Percentiles rank a stretch among this genome's conserved stretches.
These are phyloP conservation scores for Megatriorchis doriae DNA, from an alignment of 2,113 vertebrate species.

Conservation along the genomic window DNA sequence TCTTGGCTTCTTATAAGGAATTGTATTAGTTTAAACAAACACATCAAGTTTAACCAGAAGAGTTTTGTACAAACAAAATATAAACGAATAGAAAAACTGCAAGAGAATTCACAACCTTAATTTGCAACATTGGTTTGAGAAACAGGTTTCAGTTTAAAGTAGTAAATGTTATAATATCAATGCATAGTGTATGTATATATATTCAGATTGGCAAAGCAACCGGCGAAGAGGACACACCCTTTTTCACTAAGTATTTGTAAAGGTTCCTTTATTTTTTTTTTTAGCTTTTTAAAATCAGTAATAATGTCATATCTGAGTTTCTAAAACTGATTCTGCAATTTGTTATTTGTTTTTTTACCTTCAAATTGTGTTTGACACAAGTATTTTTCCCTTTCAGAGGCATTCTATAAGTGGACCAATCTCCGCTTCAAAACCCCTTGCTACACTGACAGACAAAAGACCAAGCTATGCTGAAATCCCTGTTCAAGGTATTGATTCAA, in stretches of 20 bases:
- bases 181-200: too few species aligned
- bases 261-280: background rate
- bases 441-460: slow-evolving; percentile 87
- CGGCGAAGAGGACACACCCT: background rate
- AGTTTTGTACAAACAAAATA: background rate
- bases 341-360: background rate
- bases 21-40: background rate
- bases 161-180: background rate
- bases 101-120: background rate
- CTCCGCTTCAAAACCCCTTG: slow-evolving; percentile 83
- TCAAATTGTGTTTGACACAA: background rate
- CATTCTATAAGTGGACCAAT: slow-evolving; percentile 89
- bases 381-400: slow-evolving; percentile 78
- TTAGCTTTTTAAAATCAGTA: background rate
- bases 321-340: background rate
- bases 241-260: background rate
- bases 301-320: background rate
- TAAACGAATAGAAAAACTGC: background rate
- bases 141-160: background rate
- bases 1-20: background rate
- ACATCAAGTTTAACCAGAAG: background rate
- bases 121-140: background rate
- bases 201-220: background rate
- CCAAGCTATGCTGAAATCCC: slow-evolving; percentile 89
- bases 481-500: slow-evolving; percentile 81